A percentile compares a stretch with the other conserved stretches of the same genome.
These are phyloP conservation scores for Sminthurinus aureus DNA, from an alignment of 2,888 invertebrate species.

Conservation along the genomic window DNA sequence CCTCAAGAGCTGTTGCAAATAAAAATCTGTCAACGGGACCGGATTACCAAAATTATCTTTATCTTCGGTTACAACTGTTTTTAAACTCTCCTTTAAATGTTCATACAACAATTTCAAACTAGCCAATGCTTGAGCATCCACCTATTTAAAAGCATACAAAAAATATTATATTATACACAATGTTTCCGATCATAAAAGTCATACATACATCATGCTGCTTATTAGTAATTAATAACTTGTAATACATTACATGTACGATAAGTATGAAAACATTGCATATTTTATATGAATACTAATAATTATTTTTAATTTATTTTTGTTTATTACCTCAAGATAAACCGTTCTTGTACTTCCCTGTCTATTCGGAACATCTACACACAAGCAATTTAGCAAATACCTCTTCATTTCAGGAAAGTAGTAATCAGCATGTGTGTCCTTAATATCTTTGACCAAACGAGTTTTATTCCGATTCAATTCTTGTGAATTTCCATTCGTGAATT, in stretches of 20 bases:
- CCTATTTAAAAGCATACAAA: slow-evolving; percentile 2
- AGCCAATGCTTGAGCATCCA: slow-evolving; percentile 15
- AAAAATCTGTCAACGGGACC: neutral
- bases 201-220: no score
- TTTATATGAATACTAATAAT: no score
- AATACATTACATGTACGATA: no score
- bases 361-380: neutral
- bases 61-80: slow-evolving; percentile 4
- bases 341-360: neutral
- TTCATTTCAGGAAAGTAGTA: slow-evolving; percentile 3
- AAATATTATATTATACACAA: neutral
- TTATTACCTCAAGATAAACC: no score
- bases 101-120: slow-evolving; percentile 40
- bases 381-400: slow-evolving; percentile 4
- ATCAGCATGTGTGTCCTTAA: slow-evolving; percentile 5
- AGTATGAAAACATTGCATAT: no score
- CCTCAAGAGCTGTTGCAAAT: neutral
- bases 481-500: slow-evolving; percentile 59
- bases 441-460: slow-evolving; percentile 17
- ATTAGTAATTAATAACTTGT: no score
- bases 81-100: slow-evolving; percentile 30
- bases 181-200: no score
- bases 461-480: slow-evolving; percentile 7
- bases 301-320: no score
- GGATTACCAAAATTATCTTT: neutral